phyloP scores from a whole-genome alignment of 2,888 invertebrate genomes.

The Erebia aethiops region DNA sequence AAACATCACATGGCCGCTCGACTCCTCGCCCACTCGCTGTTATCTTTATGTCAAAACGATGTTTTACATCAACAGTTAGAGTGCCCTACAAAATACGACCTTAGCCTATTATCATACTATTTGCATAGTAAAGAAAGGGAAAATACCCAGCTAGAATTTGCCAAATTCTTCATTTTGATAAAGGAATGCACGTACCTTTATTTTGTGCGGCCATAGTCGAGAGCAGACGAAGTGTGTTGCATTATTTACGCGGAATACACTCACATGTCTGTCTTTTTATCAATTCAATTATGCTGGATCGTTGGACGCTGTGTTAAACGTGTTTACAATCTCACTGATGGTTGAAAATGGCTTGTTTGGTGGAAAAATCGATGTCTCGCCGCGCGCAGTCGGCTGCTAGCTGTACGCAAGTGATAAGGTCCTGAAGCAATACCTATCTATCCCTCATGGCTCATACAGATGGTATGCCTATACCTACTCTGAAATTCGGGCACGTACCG shows the following conservation, averaged over 20 bases:
- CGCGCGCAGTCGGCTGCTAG: conserved; percentile 69
- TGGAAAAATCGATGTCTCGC: conserved; percentile 77
- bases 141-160: conserved; percentile 15
- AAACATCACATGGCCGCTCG: conserved; percentile 68
- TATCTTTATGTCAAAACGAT: conserved; percentile 64
- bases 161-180: conserved; percentile 11
- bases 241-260: conserved; percentile 62
- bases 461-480: conserved; percentile 45
- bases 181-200: conserved; percentile 63
- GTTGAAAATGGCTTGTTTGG: conserved; percentile 71
- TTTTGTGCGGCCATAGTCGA: conserved; percentile 73
- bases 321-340: conserved; percentile 71
- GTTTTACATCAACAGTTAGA: conserved; percentile 49
- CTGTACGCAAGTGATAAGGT: conserved; percentile 64
- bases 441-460: conserved; percentile 44
- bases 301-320: conserved; percentile 59
- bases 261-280: conserved; percentile 59
- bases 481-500: conserved; percentile 48
- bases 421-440: conserved; percentile 41
- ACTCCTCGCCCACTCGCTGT: conserved; percentile 65
- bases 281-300: conserved; percentile 39
- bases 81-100: conserved; percentile 50
- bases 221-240: conserved; percentile 56
- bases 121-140: conserved; percentile 43
- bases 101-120: conserved; percentile 46